Conservation (phyloP, 2,113 vertebrate genomes). For the Butorides virescens region DNA sequence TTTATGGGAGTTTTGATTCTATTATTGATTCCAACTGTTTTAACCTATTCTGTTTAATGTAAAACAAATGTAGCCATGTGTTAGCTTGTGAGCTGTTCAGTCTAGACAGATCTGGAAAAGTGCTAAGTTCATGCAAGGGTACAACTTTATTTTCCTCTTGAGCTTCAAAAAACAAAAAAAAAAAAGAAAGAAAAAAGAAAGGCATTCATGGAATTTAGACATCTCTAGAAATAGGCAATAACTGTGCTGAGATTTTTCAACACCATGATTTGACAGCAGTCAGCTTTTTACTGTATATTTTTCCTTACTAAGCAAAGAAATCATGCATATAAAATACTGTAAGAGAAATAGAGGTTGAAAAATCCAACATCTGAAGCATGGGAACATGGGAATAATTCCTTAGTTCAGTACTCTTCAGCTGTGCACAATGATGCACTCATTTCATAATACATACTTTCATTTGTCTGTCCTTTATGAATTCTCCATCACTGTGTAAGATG, state of each 20-base stretch:
- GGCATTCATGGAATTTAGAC: not conserved
- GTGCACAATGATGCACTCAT: not conserved
- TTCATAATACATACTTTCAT: not conserved
- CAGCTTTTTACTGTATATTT: not conserved
- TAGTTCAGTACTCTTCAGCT: not conserved
- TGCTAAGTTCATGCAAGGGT: not conserved
- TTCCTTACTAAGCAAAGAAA: not conserved
- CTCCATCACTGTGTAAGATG: not conserved
- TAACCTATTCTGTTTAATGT: not conserved
- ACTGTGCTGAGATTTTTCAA: not conserved
- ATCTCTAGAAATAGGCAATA: not conserved
- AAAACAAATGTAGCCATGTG: not conserved
- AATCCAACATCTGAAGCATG: not conserved
- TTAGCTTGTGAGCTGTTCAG: not conserved
- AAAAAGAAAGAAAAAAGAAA: not conserved
- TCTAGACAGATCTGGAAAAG: not conserved
- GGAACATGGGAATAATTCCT: not conserved
- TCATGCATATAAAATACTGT: not conserved
- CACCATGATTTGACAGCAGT: not conserved
- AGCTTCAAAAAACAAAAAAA: not conserved
- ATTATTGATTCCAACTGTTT: not conserved
- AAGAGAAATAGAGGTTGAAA: not conserved
- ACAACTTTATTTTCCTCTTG: not conserved
- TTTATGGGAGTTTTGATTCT: not conserved
- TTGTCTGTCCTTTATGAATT: not conserved